Base-by-base conservation (phyloP, 2,888 invertebrate genomes). In the Osmoderma eremita region DNA sequence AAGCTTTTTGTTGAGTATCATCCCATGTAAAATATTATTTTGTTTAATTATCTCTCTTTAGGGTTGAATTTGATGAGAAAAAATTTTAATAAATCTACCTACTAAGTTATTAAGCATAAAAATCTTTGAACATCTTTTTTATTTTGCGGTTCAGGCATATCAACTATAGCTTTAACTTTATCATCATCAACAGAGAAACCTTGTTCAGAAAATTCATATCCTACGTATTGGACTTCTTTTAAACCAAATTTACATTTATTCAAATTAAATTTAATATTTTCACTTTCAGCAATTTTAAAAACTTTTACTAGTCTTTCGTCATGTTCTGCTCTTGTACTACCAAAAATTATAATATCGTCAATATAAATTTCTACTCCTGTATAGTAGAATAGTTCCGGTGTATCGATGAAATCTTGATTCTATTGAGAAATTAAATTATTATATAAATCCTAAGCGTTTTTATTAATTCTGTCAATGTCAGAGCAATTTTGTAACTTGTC, bases 191-290 rank as follows among this genome's bases (percentile, higher is more conserved):
- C 30, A 10, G 5, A 1, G 12, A 65, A 30, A 45, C 48, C 49
- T 15, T 17, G 22, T 39, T 22, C 10, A 36, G 30, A 18, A 49
- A 65, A 38, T 58, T 17, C 58, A 65, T 65, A n/a, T 1, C 56
- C 65, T 39, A 64, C 38, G 24, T 68, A 70, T 38, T 65, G 67
- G 15, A 70, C 63, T 53, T 67, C 65, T 1, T 39, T 49, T 48
- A 65, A 17, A 0, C 58, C 63, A 15, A 70, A 64, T 17, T 65
- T 63, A 42, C 69, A 69, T 69, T 73, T 70, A 12, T 70, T 65
- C 8, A 41, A 51, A 20, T 69, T 70, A 36, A 58, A 65, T 65
- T 68, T 68, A n/a, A 42, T 17, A 17, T 42, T 42, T 6, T 36
- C 10, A 6, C 10, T 10, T 36, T 10, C 5, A 4, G 36, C 15